A percentile compares a stretch with the other conserved stretches of the same genome.
Conservation (phyloP, 2,113 vertebrate species). For the Cervus canadensis region DNA sequence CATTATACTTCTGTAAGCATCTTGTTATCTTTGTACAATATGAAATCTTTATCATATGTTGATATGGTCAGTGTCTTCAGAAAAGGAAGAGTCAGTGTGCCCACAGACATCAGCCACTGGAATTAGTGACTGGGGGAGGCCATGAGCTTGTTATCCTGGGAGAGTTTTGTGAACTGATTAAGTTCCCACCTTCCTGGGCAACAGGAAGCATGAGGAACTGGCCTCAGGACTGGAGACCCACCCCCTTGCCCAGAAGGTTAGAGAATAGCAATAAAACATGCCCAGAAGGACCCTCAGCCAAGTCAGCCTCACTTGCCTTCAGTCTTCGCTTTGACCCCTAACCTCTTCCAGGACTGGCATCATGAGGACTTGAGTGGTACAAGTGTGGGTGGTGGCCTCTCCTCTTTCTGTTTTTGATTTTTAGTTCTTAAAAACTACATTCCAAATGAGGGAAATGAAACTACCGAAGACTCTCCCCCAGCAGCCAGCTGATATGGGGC, state of each 20-base stretch:
- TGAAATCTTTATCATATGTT: neutral
- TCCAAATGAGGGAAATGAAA: slow-evolving; percentile 82
- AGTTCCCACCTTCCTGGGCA: neutral
- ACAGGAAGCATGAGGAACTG: neutral
- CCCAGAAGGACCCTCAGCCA: neutral
- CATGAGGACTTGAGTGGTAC: neutral
- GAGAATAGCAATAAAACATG: neutral
- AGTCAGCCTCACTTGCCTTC: neutral
- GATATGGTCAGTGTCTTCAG: neutral
- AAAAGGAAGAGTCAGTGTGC: neutral
- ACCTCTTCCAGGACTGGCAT: neutral
- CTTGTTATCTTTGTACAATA: neutral
- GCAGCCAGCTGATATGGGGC: slow-evolving; percentile 14
- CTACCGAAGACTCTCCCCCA: slow-evolving; percentile 43
- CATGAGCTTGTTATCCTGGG: neutral
- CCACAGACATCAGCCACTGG: neutral
- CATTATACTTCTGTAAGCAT: neutral
- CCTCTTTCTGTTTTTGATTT: slow-evolving; percentile 77
- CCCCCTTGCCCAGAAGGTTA: neutral
- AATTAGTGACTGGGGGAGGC: neutral
- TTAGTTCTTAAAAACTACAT: slow-evolving; percentile 71
- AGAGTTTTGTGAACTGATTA: neutral
- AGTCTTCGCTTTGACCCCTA: neutral
- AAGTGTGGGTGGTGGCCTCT: slow-evolving; percentile 39
- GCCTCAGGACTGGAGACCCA: neutral